Evolutionary conservation across 1,140 invertebrate genomes (phyloP), one percentile per base, ranked within the genome.

Genomic region (Eufriesea mexicana): DNA sequence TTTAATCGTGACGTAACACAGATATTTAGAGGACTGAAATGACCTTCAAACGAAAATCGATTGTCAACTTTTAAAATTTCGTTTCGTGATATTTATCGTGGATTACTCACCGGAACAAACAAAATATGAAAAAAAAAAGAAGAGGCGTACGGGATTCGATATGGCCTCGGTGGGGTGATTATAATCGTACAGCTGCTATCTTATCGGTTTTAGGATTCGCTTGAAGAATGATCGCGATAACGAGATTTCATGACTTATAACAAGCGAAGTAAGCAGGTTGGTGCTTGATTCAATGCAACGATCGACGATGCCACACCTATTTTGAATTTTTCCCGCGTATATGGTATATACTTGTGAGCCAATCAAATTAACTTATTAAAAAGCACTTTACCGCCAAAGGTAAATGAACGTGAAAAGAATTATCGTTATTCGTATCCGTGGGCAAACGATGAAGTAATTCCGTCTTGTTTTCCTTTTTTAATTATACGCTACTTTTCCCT

Each of bases 201-300:
- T 89, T 88, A 89, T 89, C 87, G 42, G 76, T 35, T 23, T 72
- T 23, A 68, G 64, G 59, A 84, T 86, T 79, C 85, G 66, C 28
- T 84, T 28, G 76, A 75, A 57, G 72, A 88, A 72, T 84, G 75
- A 84, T 87, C 85, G 54, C 54, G 87, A 88, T 88, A 88, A 88
- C 70, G 66, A 71, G 57, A 47, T 49, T 79, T 72, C 59, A 28
- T 55, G 61, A 45, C 79, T 57, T 25, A 72, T 57, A 76, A 35
- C 25, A 10, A 35, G 51, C 45, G 51, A 42, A 59, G 51, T 49
- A 54, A 78, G 66, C 49, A 61, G 71, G 42, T 35, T 7, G 16
- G 9, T 25, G 42, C 35, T 57, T 62, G 70, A 81, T 79, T 66
- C 55, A 51, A 68, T 79, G 75, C 16, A 57, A 55, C 14, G 18